These are phyloP conservation scores for Agrilus planipennis DNA, from an alignment of 1,140 invertebrate species.

Conservation along the genomic window DNA sequence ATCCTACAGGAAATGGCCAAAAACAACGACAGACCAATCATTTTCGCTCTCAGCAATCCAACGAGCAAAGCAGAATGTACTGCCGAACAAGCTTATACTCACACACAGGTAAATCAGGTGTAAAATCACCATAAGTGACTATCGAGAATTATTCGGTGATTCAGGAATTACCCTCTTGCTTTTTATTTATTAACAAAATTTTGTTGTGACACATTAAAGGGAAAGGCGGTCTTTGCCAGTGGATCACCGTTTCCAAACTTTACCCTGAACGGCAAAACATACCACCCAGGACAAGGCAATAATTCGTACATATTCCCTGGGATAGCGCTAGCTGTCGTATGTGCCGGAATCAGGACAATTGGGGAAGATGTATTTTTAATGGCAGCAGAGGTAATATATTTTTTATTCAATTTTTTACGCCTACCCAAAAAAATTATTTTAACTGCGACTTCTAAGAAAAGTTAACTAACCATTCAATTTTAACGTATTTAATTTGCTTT, in stretches of 20 bases:
- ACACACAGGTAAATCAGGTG: slow-evolving; percentile 60
- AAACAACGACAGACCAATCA: slow-evolving; percentile 66
- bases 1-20: slow-evolving; percentile 74
- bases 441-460: no score
- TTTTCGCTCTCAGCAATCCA: slow-evolving; percentile 95
- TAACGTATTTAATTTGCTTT: no score
- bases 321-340: slow-evolving; percentile 75
- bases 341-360: slow-evolving; percentile 70
- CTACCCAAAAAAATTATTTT: background rate
- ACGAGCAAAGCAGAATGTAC: slow-evolving; percentile 95
- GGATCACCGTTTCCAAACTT: slow-evolving; percentile 87
- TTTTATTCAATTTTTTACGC: background rate
- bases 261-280: slow-evolving; percentile 61
- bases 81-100: slow-evolving; percentile 81
- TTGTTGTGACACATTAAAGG: no score
- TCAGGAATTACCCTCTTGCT: no score
- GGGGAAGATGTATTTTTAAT: slow-evolving; percentile 81
- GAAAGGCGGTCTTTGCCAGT: slow-evolving; percentile 78
- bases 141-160: no score
- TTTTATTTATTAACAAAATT: no score
- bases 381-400: slow-evolving; percentile 56
- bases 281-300: slow-evolving; percentile 86
- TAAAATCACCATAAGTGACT: no score
- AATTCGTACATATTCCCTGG: slow-evolving; percentile 97
- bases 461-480: no score